Base-by-base conservation (phyloP, 2,113 vertebrate genomes). In the Lipophrys pholis region DNA sequence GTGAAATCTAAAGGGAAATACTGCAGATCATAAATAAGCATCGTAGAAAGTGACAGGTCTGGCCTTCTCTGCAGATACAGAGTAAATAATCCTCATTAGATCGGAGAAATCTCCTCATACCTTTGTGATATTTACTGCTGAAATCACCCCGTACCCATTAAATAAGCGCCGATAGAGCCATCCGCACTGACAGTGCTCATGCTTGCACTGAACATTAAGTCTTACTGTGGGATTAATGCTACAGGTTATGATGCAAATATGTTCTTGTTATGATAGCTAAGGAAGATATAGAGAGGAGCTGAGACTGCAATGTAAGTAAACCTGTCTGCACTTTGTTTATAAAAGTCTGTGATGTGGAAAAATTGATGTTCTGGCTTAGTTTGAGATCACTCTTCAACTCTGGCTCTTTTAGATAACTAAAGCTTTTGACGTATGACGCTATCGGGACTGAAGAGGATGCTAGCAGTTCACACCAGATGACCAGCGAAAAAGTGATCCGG, bases 41-140 rank as follows among this genome's bases (percentile, higher is more conserved):
- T 86, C 78, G 73, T 85, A 84, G 76, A 89, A 82, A 42, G 75
- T 70, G 88, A 88, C 88, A 81, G 76, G 49, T 76, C 87, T 87
- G 86, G 86, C 82, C 82, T 52, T 0, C 17, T 5, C 21, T 11
- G 9, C 21, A 58, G 74, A 87, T 77, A 70, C 57, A 77, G 69
- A 86, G 77, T 87, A 88, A 91, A 88, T 88, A 91, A 84, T 78
- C 80, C 68, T 86, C 80, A 83, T 88, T 86, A 78, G 72, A 78
- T 88, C 64, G 82, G 89, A 91, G 87, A 88, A 67, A 78, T 59
- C 8, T 15, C 57, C 81, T 84, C 79, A 86, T 67, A 79, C 67
- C 63, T 73, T 60, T 65, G 50, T 15, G 30, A 81, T 89, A 89
- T 91, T 91, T 91, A 91, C 73, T 71, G 69, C 81, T 4, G 14